A percentile compares a stretch with the other conserved stretches of the same genome.
phyloP scores from a whole-genome alignment of 2,113 vertebrate species.

The Riparia riparia region DNA sequence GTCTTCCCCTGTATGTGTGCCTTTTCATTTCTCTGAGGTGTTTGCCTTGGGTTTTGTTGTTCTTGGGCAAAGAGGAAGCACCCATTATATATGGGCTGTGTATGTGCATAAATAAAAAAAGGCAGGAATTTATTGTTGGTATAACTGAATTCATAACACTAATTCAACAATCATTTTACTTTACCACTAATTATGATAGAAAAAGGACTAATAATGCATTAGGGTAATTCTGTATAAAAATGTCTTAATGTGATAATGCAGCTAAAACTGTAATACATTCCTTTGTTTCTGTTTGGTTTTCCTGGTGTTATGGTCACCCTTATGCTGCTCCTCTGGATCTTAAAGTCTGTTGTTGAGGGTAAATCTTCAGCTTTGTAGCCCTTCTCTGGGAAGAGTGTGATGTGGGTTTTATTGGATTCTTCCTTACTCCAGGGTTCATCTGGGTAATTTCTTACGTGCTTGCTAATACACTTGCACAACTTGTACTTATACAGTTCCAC shows the following conservation, averaged over 20 bases:
- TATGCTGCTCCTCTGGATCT: not conserved
- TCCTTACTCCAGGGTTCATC: not conserved
- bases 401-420: not conserved
- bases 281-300: not conserved
- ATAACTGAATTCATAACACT: not conserved
- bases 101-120: not conserved
- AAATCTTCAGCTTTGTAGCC: not conserved
- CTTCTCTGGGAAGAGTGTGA: not conserved
- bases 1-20: not conserved
- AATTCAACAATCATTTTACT: not conserved
- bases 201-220: not conserved
- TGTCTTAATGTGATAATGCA: not conserved
- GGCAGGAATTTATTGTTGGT: not conserved
- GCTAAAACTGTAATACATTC: not conserved
- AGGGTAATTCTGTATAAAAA: not conserved
- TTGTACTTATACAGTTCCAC: not conserved
- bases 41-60: not conserved
- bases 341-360: not conserved
- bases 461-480: not conserved
- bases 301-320: not conserved
- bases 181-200: not conserved
- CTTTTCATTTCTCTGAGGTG: not conserved
- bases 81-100: rapidly evolving
- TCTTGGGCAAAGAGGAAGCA: not conserved
- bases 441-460: not conserved